Base-by-base conservation (phyloP, 53 echinoderm and acorn worm species). In the Paracentrotus lividus region DNA sequence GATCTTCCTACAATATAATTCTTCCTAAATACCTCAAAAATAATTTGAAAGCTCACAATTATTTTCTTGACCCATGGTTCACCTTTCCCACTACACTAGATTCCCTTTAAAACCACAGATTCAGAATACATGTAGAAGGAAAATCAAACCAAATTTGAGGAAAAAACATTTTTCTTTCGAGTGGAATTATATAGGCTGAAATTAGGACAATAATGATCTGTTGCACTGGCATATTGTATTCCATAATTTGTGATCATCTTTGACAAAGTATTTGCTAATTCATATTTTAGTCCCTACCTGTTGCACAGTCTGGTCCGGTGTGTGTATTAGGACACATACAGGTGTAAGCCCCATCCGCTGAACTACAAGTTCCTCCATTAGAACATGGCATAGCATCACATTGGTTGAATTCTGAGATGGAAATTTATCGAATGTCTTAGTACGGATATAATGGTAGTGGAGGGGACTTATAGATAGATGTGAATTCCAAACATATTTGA, bases 231-330 rank as follows among this genome's bases (percentile, higher is more conserved):
- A 51, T 51, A 6, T 51, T 51, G 51, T 21, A 58, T 58, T 21
- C 58, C 58, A 8, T 21, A 4, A 15, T 16, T 58, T 4, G 23
- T 0, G 18, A 16, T 21, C 58, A 15, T 4, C 1, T 68, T 64
- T 23, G 64, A 64, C 26, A 33, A 33, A 21, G 58, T 58, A 21
- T 23, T 15, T 4, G 0, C 18, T 32, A 68, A 24, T 3, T 29
- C 32, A 5, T 38, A 40, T 72, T 38, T 33, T 72, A n/a, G n/a
- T n/a, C n/a, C n/a, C n/a, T 72, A 72, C 72, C 72, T 38, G 4
- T 72, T 72, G 34, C 72, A 72, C 72, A 72, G 6, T 72, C 13
- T 33, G 72, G 34, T 72, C 72, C 84, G 8, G 38, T 72, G 72
- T 72, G 40, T 72, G 40, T 33, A 4, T 4, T 38, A 18, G 72